A percentile compares a stretch with the other conserved stretches of the same genome.
Conservation (phyloP, 2,113 vertebrate species). For the Rhineura floridana region DNA sequence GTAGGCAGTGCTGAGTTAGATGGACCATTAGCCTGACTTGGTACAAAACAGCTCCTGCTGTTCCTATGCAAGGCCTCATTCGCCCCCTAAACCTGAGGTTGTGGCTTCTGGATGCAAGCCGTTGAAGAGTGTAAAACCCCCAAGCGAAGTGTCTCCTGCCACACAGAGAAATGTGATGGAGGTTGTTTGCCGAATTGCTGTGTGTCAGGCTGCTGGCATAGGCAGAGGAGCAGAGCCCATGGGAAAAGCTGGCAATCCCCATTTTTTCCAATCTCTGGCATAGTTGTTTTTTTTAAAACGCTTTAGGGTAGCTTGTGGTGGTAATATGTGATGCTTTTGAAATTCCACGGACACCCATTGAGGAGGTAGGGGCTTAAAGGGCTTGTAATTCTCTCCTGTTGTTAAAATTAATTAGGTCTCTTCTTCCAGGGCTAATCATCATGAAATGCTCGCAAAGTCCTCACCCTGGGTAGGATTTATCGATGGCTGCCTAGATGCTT, state of each 20-base stretch:
- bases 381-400: not conserved
- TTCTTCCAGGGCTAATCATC: not conserved
- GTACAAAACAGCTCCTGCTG: no score
- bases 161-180: no score
- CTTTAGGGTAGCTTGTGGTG: not conserved
- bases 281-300: not conserved
- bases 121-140: no score
- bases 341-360: not conserved
- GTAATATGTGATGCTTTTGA: not conserved
- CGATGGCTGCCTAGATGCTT: not conserved
- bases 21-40: no score
- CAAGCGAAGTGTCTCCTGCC: no score
- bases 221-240: not conserved
- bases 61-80: no score
- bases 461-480: not conserved
- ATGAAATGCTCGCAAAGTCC: constrained; percentile 2
- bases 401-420: constrained; percentile 24
- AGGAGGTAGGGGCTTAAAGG: not conserved
- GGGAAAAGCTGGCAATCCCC: not conserved
- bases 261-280: no score
- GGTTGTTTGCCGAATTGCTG: no score
- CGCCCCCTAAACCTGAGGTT: no score
- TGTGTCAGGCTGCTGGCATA: no score
- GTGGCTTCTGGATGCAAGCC: no score
- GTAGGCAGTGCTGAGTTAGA: no score